A percentile compares a stretch with the other conserved stretches of the same genome.
These are phyloP conservation scores for Caprella mutica DNA, from an alignment of 2,888 invertebrate genomes.

Conservation along the genomic window DNA sequence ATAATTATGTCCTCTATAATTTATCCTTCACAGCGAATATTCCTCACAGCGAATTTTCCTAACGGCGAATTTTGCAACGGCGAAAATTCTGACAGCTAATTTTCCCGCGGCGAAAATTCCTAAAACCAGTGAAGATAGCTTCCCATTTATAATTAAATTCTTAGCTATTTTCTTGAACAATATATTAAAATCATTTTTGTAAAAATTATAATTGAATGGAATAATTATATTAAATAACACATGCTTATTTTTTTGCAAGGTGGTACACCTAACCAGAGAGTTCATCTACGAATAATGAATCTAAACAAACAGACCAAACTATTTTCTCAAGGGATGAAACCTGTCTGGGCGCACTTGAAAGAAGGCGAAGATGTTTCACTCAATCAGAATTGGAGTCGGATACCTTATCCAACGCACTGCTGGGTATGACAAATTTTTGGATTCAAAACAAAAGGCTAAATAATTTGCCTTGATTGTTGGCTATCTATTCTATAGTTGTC, in stretches of 20 bases:
- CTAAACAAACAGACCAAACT: constrained; percentile 80
- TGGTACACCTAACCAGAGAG: constrained; percentile 41
- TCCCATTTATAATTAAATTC: too few relatives aligned
- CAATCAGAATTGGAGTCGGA: constrained; percentile 53
- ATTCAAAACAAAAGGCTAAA: too few relatives aligned
- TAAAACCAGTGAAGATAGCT: too few relatives aligned
- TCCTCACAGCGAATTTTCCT: too few relatives aligned
- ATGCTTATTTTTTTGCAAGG: constrained; percentile 8
- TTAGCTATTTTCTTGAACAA: too few relatives aligned
- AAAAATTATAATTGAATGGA: background rate
- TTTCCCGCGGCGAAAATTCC: too few relatives aligned
- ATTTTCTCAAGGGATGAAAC: constrained; percentile 79
- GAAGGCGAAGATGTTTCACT: background rate
- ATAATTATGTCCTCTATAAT: too few relatives aligned
- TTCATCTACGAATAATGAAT: constrained; percentile 73
- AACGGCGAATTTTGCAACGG: too few relatives aligned
- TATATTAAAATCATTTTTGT: too few relatives aligned
- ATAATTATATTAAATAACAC: background rate
- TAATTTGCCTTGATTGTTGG: background rate
- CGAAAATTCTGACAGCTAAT: background rate
- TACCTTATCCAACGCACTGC: constrained; percentile 7
- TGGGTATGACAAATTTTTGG: too few relatives aligned
- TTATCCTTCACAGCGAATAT: too few relatives aligned
- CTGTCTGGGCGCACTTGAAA: constrained; percentile 45
- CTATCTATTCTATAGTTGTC: too few relatives aligned